Evolutionary conservation across 2,888 invertebrate species (phyloP).

Genomic region (Acanthosepion esculentum): DNA sequence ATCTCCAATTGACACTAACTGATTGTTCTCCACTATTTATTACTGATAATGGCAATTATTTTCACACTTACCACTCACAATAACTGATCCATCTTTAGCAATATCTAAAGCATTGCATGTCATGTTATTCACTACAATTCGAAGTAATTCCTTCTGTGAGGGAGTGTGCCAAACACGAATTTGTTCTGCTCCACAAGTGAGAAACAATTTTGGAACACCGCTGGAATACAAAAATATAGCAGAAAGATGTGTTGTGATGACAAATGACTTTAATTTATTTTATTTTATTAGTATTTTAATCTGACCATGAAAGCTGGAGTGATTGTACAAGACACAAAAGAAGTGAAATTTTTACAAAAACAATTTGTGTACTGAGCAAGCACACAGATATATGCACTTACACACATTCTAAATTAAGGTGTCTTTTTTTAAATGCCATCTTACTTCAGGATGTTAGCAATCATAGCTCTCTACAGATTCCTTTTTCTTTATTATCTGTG

Average conservation of each 20-base stretch:
- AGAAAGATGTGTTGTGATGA: background rate
- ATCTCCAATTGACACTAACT: no score
- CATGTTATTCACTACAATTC: conserved; percentile 91
- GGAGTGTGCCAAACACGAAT: conserved; percentile 89
- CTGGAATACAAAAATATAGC: conserved; percentile 56
- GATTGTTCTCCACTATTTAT: no score
- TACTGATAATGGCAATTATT: background rate
- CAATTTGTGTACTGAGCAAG: no score
- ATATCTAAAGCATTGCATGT: conserved; percentile 87
- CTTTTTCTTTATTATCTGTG: no score
- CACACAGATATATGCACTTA: no score
- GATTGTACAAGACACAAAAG: no score
- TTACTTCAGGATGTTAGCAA: no score
- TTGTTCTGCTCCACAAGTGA: conserved; percentile 88
- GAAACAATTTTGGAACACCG: conserved; percentile 85
- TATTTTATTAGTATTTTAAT: no score
- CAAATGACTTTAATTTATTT: background rate
- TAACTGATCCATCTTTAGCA: conserved; percentile 85
- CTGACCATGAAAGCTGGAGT: background rate
- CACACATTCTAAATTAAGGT: no score
- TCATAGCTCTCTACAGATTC: no score
- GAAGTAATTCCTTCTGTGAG: conserved; percentile 85
- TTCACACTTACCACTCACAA: conserved; percentile 81
- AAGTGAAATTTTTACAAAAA: no score
- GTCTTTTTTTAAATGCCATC: no score